These are phyloP conservation scores for Caerostris extrusa DNA, from an alignment of 1,140 invertebrate species.

Conservation along the genomic window DNA sequence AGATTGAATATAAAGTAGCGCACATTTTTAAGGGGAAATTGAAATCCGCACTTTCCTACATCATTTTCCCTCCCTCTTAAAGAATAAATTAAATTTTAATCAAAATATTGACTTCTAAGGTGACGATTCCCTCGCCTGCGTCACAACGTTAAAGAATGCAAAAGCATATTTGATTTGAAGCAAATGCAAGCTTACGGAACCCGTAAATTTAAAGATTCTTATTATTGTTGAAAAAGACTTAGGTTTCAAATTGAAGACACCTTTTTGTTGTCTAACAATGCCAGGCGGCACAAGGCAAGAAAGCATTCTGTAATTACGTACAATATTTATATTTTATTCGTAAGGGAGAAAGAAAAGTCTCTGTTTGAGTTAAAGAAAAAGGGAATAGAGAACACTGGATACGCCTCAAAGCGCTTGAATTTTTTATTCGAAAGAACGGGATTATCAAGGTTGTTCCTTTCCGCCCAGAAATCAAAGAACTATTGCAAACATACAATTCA, in stretches of 20 bases:
- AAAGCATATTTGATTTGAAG: neutral
- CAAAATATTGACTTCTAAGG: constrained; percentile 31
- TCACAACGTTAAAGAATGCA: neutral
- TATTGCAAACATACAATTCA: constrained; percentile 39
- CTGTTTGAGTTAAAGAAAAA: constrained; percentile 2
- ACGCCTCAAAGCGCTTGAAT: constrained; percentile 20
- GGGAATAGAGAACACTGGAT: neutral
- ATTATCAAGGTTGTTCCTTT: constrained; percentile 43
- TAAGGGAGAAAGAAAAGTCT: neutral
- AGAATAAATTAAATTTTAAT: constrained; percentile 49
- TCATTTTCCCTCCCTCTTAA: neutral
- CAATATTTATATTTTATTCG: constrained; percentile 3
- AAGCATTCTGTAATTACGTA: neutral
- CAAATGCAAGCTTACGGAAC: neutral
- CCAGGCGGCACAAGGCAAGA: neutral
- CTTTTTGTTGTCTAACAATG: constrained; percentile 28
- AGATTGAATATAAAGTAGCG: constrained; percentile 27
- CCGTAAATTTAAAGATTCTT: neutral
- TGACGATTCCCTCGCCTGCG: neutral
- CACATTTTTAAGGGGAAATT: neutral
- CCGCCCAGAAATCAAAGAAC: constrained; percentile 45
- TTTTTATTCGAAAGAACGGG: constrained; percentile 43
- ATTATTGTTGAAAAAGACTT: neutral
- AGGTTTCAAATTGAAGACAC: neutral
- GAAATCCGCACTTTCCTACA: neutral